Base-by-base conservation (phyloP, 2,888 invertebrate species). In the Sphecodes monilicornis region DNA sequence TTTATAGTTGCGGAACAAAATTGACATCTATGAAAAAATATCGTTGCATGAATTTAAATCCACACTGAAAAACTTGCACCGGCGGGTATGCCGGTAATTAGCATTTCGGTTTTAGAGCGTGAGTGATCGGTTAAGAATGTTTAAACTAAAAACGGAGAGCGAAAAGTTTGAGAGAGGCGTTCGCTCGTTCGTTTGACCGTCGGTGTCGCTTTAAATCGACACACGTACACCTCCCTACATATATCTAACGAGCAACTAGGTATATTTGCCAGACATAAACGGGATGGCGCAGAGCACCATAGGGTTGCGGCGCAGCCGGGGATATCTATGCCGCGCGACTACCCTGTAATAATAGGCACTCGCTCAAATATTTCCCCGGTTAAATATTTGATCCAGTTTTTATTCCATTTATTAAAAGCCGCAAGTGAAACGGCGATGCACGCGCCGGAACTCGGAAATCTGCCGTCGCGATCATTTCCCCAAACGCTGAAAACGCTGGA, bases 351-450 rank as follows among this genome's bases (percentile, higher is more conserved):
- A 92, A 92, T 91, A 92, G 93, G 90, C 91, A 90, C 92, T 90
- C 91, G 92, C 90, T 93, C 93, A 93, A 93, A 93, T 93, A 93
- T 93, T 93, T 92, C 92, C 91, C 90, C 90, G 81, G 90, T 93
- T 93, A 93, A 93, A 93, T 93, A 93, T 93, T 93, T 93, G 93
- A 93, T 92, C 92, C 89, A 90, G 91, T 93, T 93, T 93, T 93
- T 93, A 92, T 93, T 90, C 93, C 92, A 93, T 93, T 93, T 93
- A 93, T 93, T 93, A 93, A 93, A 93, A 92, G 93, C 92, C 91
- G 89, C 89, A 88, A 89, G 89, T 85, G 89, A 89, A 86, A 83
- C 78, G 78, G 82, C 74, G 78, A 26, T 81, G 81, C 85, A 80
- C 80, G 82, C 79, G 85, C 70, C 70, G 72, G 72, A 74, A 46